These are phyloP conservation scores for Numida meleagris DNA, from an alignment of 2,113 vertebrate genomes.

Conservation along the genomic window DNA sequence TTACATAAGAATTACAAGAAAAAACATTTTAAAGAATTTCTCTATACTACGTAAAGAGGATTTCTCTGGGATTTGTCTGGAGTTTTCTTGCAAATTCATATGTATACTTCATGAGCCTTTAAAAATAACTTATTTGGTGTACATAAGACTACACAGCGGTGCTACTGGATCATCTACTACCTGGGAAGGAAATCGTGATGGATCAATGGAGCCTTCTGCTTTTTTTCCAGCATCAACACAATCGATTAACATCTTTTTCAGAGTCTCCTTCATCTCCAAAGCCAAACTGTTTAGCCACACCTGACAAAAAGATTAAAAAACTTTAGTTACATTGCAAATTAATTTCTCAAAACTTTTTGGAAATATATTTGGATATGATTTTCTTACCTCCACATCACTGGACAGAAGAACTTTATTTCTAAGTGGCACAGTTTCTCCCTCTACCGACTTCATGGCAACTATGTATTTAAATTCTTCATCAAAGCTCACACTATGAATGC, in stretches of 20 bases:
- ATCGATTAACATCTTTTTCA: constrained; percentile 88
- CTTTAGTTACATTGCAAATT: not conserved
- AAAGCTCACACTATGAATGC: constrained; percentile 94
- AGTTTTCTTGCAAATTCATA: not conserved
- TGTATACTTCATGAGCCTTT: not conserved
- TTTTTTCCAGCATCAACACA: constrained; percentile 86
- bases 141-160: not conserved
- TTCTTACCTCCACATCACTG: constrained; percentile 91
- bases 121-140: not conserved
- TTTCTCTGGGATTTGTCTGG: not conserved
- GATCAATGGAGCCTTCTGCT: constrained; percentile 84
- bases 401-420: constrained; percentile 88
- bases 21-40: not conserved
- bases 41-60: not conserved
- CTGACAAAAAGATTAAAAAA: constrained; percentile 72
- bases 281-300: constrained; percentile 90
- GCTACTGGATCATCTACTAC: constrained; percentile 69
- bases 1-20: not conserved
- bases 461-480: constrained; percentile 90
- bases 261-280: constrained; percentile 92
- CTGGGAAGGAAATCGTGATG: constrained; percentile 91
- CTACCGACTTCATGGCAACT: constrained; percentile 92
- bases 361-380: not conserved
- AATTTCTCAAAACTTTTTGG: not conserved
- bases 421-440: constrained; percentile 92